Base-by-base conservation (phyloP, 2,113 vertebrate genomes). In the Perca schrenkii region DNA sequence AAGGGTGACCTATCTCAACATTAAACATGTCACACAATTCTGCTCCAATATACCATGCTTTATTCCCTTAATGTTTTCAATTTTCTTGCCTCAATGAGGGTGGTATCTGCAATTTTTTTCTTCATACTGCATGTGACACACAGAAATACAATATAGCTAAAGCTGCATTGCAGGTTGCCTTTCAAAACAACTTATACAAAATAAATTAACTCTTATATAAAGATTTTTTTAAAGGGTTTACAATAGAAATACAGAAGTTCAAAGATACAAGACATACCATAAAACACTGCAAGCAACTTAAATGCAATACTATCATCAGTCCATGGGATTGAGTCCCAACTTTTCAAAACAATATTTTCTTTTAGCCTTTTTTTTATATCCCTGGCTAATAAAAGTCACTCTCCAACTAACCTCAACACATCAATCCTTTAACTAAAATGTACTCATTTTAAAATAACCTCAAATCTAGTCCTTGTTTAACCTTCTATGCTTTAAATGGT, bases 1-100 rank as follows among this genome's bases (percentile, higher is more conserved):
- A 84, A 77, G 34, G 28, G 56, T 50, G 49, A 73, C 77, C 50
- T 36, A 2, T 77, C 28, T 53, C 3, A 52, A 19, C 34, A 36
- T 61, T 16, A 54, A 75, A 36, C n/a, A 19, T 28, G 12, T 69
- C 46, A 31, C 36, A 22, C 52, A 63, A 4, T 14, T 17, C 15
- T 16, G 12, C 34, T 40, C 17, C 60, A 36, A 15, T 31, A 10
- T 4, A 56, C 14, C 8, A 7, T 54, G 34, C 22, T 66, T 63
- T 34, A 56, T 12, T 71, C 3, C 4, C 66, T 22, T 17, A 11
- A 43, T 72, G 6, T 46, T 12, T 70, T 28, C 6, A 21, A 25
- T 25, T 36, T 3, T 6, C 10, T 50, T 34, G 14, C 13, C n/a
- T 52, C 34, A 40, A 6, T 58, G 19, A 57, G 22, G 2, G 5